Base-by-base conservation (phyloP, 2,888 invertebrate species). In the Amblyjoppa proteus region DNA sequence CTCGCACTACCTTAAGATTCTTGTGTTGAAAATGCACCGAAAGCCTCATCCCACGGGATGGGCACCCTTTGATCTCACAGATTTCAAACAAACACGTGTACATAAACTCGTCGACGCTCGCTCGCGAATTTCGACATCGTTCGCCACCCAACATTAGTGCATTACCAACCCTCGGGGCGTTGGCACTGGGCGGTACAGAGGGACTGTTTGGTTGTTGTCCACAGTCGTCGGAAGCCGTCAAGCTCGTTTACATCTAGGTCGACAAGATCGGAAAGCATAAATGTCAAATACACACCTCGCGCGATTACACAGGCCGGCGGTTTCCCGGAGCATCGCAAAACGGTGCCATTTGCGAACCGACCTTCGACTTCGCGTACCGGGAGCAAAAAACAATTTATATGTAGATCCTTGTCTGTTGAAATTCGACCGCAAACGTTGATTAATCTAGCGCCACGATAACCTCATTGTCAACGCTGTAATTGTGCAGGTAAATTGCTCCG, bases 241-340 rank as follows among this genome's bases (percentile, higher is more conserved):
- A 78, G 68, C 68, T 61, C 45, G 73, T 81, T 82, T 82, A 79
- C 90, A 90, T 90, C 87, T 85, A 81, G 87, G 85, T 87, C 86
- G 87, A 69, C 49, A 64, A 82, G 81, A 86, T 84, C 85, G 88
- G 69, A 84, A 68, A 76, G 79, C 85, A 88, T 88, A 90, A 90
- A 90, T 84, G 86, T 89, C 88, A 90, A 89, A 87, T 87, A 85
- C 83, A 81, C 69, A 70, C 58, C 69, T 1, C 56, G 70, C 61
- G 49, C 58, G 49, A 70, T 45, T 56, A 80, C 68, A 70, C 61
- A 53, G 16, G 25, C 56, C 41, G 45, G 31, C 53, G 49, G 68
- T 73, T 73, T 64, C 61, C n/a, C 20, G 20, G 20, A 38, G 45
- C 75, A 66, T 51, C 25, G 31, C 49, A 25, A 64, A 49, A 66